Conservation (phyloP, 2,113 vertebrate genomes). For the Lota lota region DNA sequence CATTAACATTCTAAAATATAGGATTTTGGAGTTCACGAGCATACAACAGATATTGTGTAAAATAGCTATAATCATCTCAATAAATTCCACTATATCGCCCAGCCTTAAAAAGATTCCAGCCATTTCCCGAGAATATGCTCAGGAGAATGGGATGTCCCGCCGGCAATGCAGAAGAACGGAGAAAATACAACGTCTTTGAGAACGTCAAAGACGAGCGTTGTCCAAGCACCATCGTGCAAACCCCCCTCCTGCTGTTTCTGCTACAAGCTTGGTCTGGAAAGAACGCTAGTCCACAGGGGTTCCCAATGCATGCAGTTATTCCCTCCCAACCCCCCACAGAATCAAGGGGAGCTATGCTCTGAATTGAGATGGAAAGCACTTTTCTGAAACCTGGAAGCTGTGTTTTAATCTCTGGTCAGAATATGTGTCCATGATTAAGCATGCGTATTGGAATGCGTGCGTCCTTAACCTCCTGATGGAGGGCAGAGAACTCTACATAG, state of each 20-base stretch:
- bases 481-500: too few species aligned
- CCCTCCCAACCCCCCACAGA: neutral
- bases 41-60: too few species aligned
- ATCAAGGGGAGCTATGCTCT: conserved; percentile 25
- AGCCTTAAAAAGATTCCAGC: neutral
- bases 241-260: conserved; percentile 29
- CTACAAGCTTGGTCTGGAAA: conserved; percentile 29
- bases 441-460: conserved; percentile 44
- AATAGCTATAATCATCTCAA: too few species aligned
- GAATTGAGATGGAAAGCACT: conserved; percentile 26
- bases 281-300: conserved; percentile 16
- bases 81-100: too few species aligned
- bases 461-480: neutral
- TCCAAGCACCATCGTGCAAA: conserved; percentile 19
- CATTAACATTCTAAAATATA: too few species aligned
- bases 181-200: neutral
- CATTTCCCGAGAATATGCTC: neutral
- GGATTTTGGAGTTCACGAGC: too few species aligned
- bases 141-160: too few species aligned
- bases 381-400: neutral
- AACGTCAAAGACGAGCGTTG: neutral
- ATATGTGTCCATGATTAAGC: conserved; percentile 28
- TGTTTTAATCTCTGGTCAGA: conserved; percentile 33
- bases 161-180: neutral
- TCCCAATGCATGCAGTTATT: conserved; percentile 40